Evolutionary conservation across 2,113 vertebrate species (phyloP).

Genomic region (Nansenia antarctica): DNA sequence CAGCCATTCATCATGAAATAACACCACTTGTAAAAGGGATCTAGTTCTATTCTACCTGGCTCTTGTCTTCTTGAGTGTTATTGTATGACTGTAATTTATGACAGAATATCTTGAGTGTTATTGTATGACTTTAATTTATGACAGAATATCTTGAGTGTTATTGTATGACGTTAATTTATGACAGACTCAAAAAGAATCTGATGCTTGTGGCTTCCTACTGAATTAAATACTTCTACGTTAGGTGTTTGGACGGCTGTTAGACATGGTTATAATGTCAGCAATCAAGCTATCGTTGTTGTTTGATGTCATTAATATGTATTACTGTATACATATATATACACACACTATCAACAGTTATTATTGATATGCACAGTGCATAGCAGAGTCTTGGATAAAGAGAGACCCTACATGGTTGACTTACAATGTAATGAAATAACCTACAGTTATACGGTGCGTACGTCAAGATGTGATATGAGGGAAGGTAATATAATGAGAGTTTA

Average conservation of each 20-base stretch:
- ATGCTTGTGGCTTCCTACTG: constrained; percentile 34
- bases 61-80: constrained; percentile 48
- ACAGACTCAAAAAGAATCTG: constrained; percentile 24
- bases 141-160: constrained; percentile 38
- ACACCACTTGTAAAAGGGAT: constrained; percentile 60
- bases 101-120: constrained; percentile 38
- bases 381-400: background rate
- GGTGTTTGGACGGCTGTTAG: constrained; percentile 43
- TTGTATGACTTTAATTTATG: too few species aligned
- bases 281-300: constrained; percentile 30
- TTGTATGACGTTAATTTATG: constrained; percentile 63
- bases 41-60: constrained; percentile 37
- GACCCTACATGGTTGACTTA: background rate
- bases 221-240: constrained; percentile 49
- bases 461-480: background rate
- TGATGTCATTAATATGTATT: constrained; percentile 28
- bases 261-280: constrained; percentile 29
- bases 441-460: background rate
- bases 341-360: background rate
- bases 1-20: constrained; percentile 61
- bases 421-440: background rate
- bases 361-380: background rate
- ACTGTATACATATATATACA: too few species aligned
- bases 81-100: too few species aligned
- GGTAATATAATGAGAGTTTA: constrained; percentile 5